Evolutionary conservation across 1,140 invertebrate genomes (phyloP).

Genomic region (Orussus abietinus): DNA sequence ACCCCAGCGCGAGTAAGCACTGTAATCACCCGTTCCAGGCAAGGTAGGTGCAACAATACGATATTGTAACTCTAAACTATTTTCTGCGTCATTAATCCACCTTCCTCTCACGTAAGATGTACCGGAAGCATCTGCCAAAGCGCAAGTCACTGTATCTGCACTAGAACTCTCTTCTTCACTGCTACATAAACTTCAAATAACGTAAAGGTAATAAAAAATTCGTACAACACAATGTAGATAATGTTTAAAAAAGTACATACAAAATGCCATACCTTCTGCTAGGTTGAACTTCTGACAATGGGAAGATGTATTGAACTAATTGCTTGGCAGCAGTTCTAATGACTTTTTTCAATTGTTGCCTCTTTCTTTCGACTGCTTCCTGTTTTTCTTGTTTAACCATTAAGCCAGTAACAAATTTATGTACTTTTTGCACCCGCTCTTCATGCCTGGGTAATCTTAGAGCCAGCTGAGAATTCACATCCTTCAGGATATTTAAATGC

Average conservation of each 20-base stretch:
- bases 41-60: conserved; percentile 71
- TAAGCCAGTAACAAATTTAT: conserved; percentile 56
- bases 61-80: conserved; percentile 64
- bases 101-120: conserved; percentile 70
- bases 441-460: conserved; percentile 61
- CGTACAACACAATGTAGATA: conserved; percentile 7
- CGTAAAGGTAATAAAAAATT: conserved; percentile 13
- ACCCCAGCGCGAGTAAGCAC: conserved; percentile 72
- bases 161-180: conserved; percentile 57
- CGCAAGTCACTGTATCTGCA: conserved; percentile 63
- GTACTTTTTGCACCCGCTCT: conserved; percentile 60
- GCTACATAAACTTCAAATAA: conserved; percentile 37
- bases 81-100: conserved; percentile 69
- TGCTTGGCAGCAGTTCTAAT: conserved; percentile 63
- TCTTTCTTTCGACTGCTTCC: conserved; percentile 54
- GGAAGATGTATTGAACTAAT: conserved; percentile 74
- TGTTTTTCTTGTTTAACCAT: conserved; percentile 54
- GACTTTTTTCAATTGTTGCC: conserved; percentile 59
- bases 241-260: conserved; percentile 15
- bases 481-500: conserved; percentile 54
- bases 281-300: conserved; percentile 60
- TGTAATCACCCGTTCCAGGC: conserved; percentile 75
- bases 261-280: conserved; percentile 46
- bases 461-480: conserved; percentile 57
- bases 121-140: conserved; percentile 71